Base-by-base conservation (phyloP, 2,888 invertebrate species). In the Tetranychus piercei region DNA sequence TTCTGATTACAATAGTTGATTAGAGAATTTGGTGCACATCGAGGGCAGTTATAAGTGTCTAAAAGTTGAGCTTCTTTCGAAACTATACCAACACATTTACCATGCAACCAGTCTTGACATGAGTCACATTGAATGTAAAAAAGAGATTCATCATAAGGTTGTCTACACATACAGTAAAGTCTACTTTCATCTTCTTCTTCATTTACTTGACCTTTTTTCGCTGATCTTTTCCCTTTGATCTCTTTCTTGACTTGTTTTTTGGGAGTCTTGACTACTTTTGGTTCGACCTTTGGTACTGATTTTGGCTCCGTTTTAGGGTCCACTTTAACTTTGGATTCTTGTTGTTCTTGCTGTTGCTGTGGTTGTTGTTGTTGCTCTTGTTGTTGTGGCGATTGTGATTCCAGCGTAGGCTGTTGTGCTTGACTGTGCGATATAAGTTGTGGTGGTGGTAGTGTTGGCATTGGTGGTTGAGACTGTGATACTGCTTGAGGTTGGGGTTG, bases 91-190 rank as follows among this genome's bases (percentile, higher is more conserved):
- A 97, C 96, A 83, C 97, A 97, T 76, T 92, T 87, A 8, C 96
- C 96, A 83, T 97, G 97, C 85, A 95, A 97, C 99, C 99, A 99
- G 83, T 94, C 96, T 83, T 96, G 94, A 83, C 99, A 99, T 78
- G 90, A 89, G 85, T 99, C 99, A 83, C 99, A 99, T 82, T 95
- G 96, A 81, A 99, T 95, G 83, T 97, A 99, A 86, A 97, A 97
- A 92, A 94, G 93, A 81, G 93, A 91, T 84, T 94, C 94, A 84
- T 97, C 95, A 82, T 97, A 97, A 18, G 95, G 95, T 82, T 94
- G 93, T 80, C 89, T 88, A 83, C 97, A 99, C 73, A 96, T 86
- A 83, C 97, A 99, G 83, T 94, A 99, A 20, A 97, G 86, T 82
- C 95, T 94, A 82, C 94, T 83, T 9, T 78, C 55, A 18, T 75